A percentile compares a stretch with the other conserved stretches of the same genome.
Evolutionary conservation across 2,888 invertebrate genomes (phyloP).

Genomic region (Lithophane semibrunnea): DNA sequence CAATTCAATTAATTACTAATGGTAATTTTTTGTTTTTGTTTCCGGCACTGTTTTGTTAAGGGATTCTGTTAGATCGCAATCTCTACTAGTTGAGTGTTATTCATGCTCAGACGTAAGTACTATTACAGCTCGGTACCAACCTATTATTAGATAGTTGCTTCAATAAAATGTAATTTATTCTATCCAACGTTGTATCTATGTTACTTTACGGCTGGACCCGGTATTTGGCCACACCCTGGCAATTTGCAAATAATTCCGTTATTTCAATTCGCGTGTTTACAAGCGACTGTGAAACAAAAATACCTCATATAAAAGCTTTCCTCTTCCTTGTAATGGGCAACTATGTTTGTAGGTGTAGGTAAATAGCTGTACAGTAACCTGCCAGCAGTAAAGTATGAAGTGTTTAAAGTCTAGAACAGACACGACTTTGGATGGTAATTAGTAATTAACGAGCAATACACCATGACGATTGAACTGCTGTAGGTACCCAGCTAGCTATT

Average conservation of each 20-base stretch:
- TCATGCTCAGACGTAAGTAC: neutral
- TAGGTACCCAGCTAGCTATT: neutral
- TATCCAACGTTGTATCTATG: neutral
- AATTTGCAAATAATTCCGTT: constrained; percentile 2
- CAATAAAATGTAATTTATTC: constrained; percentile 35
- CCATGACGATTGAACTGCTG: constrained; percentile 18
- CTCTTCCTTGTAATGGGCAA: neutral
- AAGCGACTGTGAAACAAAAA: constrained; percentile 14
- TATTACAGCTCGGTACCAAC: neutral
- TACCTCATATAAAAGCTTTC: constrained; percentile 4
- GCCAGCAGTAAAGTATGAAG: neutral
- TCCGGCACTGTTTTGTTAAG: neutral
- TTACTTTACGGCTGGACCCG: neutral
- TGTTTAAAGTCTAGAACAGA: constrained; percentile 23
- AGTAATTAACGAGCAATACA: constrained; percentile 30
- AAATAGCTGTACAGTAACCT: neutral
- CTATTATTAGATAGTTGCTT: constrained; percentile 17
- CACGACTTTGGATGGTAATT: constrained; percentile 26
- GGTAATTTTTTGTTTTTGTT: neutral
- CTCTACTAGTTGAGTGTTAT: neutral
- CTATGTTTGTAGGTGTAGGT: neutral
- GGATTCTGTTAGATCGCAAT: neutral
- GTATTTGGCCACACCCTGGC: constrained; percentile 31
- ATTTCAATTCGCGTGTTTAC: neutral
- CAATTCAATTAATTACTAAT: neutral